Evolutionary conservation across 2,888 invertebrate species (phyloP), one percentile per base, ranked within the genome.

Genomic region (Microctonus brassicae): DNA sequence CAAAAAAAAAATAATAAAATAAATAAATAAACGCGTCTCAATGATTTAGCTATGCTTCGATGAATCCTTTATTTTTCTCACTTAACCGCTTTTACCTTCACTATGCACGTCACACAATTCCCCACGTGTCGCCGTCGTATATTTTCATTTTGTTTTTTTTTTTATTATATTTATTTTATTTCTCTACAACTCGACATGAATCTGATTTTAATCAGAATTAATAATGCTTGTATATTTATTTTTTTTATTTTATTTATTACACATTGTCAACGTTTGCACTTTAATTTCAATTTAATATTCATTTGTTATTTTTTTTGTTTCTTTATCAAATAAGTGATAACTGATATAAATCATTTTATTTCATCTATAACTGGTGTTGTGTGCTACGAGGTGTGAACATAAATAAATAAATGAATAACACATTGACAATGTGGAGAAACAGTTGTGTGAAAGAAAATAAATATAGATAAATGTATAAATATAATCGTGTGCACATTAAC

Each of bases 11-110:
- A 55, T 42, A 70, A 66, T 71, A 39, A 64, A 55, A 33, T 11
- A 61, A 55, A 69, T 60, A 70, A 63, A 58, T 47, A 55, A 69
- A 63, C 71, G 64, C 57, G 76, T 76, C 77, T 64, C 70, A 42
- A 60, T 72, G 72, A 76, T 72, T 75, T 66, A 74, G 64, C 73
- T 52, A 73, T 75, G 73, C 77, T 69, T 74, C 76, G 70, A 63
- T 76, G 76, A 64, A 22, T 72, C 71, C 65, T 75, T 77, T 77
- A 72, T 71, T 71, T 67, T 71, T 62, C 22, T 66, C 39, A 55
- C 47, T 52, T 61, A 20, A 63, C 57, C 39, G 39, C 57, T 57
- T 67, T 58, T 65, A 58, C 66, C 33, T 39, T 39, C 11, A 39
- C 67, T 33, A n/a, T n/a, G 65, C 61, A 61, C 64, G 58, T 57